Evolutionary conservation across 2,797 vertebrate species (phyloP), one percentile per base, ranked within the genome.

Genomic region (Phylloscopus collybita): DNA sequence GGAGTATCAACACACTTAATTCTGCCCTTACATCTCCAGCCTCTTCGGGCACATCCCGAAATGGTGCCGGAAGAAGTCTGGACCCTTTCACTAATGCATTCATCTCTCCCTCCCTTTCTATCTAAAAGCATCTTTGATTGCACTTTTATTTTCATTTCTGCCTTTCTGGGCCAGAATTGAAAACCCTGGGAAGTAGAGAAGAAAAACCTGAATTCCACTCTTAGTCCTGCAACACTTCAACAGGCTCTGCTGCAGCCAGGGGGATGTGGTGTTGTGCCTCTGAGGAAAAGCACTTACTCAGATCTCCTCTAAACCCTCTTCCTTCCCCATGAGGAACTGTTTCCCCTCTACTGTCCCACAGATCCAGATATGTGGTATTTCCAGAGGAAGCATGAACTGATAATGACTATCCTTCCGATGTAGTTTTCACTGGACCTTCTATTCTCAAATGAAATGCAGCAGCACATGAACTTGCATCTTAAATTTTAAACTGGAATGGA

Each of bases 1-100:
- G 42, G 30, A 89, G 36, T 85, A 88, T 50, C 67, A 96, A 59
- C 70, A 90, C 54, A 73, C 49, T 96, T 92, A 88, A 86, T 95
- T 93, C 66, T 78, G 42, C 0, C 3, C 42, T 86, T n/a, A 44
- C 15, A 10, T 75, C 85, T 95, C 70, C 62, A 88, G 66, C 16
- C 45, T 93, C 50, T 57, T 91, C 11, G 17, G 47, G 47, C 0
- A 0, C 22, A 6, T 79, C 56, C 86, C 80, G 78, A 80, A 83
- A 79, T 0, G 0, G 34, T 71, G 66, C 80, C 6, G 15, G 59
- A 94, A 92, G 64, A 90, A 70, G 40, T 84, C 80, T 86, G 73
- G 59, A 86, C 17, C 25, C 60, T 74, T 82, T 75, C 10, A 9
- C 57, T 95, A 84, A 90, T 88, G 82, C 49, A 72, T 93, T 87